Conservation (phyloP, 2,888 invertebrate species). For the Trissonchulus sp. region DNA sequence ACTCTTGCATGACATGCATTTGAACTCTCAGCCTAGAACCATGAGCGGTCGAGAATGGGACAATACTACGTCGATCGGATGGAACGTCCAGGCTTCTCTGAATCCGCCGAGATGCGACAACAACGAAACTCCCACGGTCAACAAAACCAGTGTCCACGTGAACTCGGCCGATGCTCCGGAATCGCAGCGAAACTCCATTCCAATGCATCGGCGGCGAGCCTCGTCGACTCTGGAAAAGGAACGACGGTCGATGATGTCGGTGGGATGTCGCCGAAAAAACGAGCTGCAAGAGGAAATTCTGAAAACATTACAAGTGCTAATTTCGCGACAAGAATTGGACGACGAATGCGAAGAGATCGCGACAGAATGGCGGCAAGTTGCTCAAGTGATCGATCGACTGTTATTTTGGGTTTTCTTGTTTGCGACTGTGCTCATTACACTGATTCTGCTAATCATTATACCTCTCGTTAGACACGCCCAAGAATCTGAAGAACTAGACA, state of each 20-base stretch:
- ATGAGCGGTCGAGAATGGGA: neutral
- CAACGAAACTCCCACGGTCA: neutral
- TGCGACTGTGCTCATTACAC: conserved; percentile 57
- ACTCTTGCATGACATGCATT: conserved; percentile 44
- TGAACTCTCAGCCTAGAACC: no score
- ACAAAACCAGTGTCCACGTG: neutral
- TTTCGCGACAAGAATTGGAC: conserved; percentile 56
- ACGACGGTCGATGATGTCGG: neutral
- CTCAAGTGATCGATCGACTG: conserved; percentile 58
- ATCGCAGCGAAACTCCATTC: no score
- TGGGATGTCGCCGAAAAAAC: neutral
- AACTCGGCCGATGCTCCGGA: neutral
- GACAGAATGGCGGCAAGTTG: conserved; percentile 60
- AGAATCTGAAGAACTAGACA: conserved; percentile 38
- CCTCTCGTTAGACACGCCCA: conserved; percentile 47
- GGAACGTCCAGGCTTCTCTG: neutral
- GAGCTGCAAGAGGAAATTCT: conserved; percentile 54
- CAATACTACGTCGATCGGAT: neutral
- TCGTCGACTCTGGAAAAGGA: neutral
- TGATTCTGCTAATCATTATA: conserved; percentile 57
- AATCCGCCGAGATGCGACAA: neutral
- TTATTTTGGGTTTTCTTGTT: conserved; percentile 60
- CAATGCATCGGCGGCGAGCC: neutral
- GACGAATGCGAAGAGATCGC: conserved; percentile 55
- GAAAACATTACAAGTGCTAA: conserved; percentile 54